These are phyloP conservation scores for Hipposideros armiger DNA, from an alignment of 2,113 vertebrate genomes.

Conservation along the genomic window DNA sequence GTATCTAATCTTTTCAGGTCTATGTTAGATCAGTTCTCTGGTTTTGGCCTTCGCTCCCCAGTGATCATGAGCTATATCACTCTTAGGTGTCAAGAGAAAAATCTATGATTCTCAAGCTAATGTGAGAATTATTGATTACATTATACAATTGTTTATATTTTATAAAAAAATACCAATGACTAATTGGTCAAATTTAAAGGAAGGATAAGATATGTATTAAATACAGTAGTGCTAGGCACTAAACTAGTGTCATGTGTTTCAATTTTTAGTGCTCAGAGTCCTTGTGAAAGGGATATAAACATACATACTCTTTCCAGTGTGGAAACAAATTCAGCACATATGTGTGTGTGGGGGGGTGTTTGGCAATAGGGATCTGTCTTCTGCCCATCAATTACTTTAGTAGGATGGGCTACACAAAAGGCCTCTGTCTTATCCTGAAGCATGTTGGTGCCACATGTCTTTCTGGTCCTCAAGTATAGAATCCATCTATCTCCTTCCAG, in stretches of 20 bases:
- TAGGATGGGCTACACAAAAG: background rate
- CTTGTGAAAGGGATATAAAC: background rate
- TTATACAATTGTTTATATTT: background rate
- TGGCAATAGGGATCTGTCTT: background rate
- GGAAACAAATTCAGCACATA: conserved; percentile 20
- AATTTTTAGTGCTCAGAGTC: background rate
- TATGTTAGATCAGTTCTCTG: background rate
- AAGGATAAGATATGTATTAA: background rate
- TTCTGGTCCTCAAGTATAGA: background rate
- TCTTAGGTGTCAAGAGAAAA: background rate
- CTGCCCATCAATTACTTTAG: background rate
- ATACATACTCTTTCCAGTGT: background rate
- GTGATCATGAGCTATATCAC: background rate
- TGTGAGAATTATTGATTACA: background rate
- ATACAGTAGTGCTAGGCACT: background rate
- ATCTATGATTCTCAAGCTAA: background rate
- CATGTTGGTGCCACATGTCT: background rate
- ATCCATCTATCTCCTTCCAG: background rate
- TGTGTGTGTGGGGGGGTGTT: background rate
- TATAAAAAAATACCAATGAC: background rate
- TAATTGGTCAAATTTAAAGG: background rate
- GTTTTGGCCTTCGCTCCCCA: background rate
- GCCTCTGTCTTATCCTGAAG: background rate
- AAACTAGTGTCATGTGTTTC: background rate
- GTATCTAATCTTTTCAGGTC: background rate